Evolutionary conservation across 2,113 vertebrate genomes (phyloP).

Genomic region (Merops nubicus): DNA sequence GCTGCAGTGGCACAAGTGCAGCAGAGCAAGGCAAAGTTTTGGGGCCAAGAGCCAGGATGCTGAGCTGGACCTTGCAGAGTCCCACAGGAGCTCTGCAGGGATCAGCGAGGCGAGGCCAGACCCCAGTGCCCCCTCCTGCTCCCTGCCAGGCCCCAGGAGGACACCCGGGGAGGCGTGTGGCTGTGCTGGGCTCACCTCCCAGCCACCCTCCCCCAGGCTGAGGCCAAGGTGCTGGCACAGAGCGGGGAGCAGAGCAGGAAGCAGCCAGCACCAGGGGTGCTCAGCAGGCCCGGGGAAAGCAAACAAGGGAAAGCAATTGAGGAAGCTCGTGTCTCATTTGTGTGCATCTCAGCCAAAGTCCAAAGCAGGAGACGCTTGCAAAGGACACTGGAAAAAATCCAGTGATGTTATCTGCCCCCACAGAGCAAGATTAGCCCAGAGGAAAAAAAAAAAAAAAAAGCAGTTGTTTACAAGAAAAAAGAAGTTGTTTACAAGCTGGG

Average conservation of each 20-base stretch:
- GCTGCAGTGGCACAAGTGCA: not conserved
- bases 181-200: not conserved
- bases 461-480: constrained; percentile 47
- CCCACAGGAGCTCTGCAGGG: not conserved
- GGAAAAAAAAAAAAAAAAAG: not conserved
- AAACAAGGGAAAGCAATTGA: constrained; percentile 57
- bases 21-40: not conserved
- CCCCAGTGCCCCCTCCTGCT: not conserved
- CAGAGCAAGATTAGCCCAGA: constrained; percentile 25
- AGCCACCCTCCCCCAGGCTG: not conserved
- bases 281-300: not conserved
- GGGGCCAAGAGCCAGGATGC: not conserved
- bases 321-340: constrained; percentile 16
- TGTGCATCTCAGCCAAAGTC: constrained; percentile 25
- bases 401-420: constrained; percentile 58
- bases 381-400: constrained; percentile 62
- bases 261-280: not conserved
- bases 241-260: not conserved
- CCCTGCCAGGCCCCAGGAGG: not conserved
- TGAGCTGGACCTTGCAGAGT: not conserved
- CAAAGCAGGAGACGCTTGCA: constrained; percentile 23
- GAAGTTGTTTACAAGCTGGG: constrained; percentile 41
- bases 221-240: not conserved
- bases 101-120: not conserved
- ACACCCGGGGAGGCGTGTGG: not conserved